A percentile compares a stretch with the other conserved stretches of the same genome.
Evolutionary conservation across 2,797 vertebrate species (phyloP).

Genomic region (Ispidina lecontei): DNA sequence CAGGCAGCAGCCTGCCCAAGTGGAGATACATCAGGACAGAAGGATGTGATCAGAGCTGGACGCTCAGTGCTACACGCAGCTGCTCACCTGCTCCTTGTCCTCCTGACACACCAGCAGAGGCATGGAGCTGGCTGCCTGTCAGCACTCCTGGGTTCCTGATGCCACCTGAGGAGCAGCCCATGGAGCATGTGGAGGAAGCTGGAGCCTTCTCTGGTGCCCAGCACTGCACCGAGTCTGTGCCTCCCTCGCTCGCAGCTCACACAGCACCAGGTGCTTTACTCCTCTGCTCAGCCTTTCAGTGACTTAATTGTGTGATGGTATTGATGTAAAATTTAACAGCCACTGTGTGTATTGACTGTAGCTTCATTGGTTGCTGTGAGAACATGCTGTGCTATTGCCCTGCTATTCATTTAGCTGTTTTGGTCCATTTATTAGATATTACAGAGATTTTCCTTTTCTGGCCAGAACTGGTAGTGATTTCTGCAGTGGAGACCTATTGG

Average conservation of each 20-base stretch:
- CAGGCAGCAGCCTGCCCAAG: not conserved
- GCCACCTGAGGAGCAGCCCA: not conserved
- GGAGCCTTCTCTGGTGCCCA: rapidly evolving
- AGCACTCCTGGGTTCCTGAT: not conserved
- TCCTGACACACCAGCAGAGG: not conserved
- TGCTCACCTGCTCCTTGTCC: not conserved
- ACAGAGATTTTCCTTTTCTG: constrained; percentile 34
- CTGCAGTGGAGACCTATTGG: constrained; percentile 1
- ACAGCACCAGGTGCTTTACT: not conserved
- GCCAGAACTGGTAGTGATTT: constrained; percentile 44
- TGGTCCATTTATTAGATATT: constrained; percentile 45
- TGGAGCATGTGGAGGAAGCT: not conserved
- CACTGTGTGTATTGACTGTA: not conserved
- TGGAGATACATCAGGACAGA: not conserved
- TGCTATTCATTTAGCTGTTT: constrained; percentile 29
- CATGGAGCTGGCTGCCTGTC: not conserved
- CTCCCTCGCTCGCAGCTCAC: not conserved
- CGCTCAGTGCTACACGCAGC: not conserved
- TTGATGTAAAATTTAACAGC: constrained; percentile 27
- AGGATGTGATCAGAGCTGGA: not conserved
- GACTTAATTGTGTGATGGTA: not conserved
- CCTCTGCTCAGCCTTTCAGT: not conserved
- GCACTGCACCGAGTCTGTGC: not conserved
- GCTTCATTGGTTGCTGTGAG: not conserved
- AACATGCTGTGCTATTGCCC: not conserved